phyloP scores from a whole-genome alignment of 1,140 invertebrate genomes.

The Drosophila trapezifrons region DNA sequence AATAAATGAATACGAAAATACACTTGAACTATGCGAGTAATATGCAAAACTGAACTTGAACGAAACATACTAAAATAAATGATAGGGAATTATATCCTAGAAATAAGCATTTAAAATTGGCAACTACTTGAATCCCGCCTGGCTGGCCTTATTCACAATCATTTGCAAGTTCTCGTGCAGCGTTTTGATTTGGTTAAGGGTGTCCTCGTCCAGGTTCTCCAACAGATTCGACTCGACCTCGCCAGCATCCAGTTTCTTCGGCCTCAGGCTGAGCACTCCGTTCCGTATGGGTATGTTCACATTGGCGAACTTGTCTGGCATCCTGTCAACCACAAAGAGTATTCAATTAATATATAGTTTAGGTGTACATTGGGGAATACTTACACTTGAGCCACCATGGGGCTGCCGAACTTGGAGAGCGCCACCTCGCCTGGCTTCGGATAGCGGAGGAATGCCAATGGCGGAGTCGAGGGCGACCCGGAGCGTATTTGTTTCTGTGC shows the following conservation, averaged over 20 bases:
- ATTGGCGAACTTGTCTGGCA: conserved; percentile 85
- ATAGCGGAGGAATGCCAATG: conserved; percentile 85
- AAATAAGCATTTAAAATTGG: background rate
- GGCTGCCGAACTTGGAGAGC: conserved; percentile 87
- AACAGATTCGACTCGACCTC: conserved; percentile 69
- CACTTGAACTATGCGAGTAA: conserved; percentile 17
- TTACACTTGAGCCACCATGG: conserved; percentile 85
- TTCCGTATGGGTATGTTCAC: conserved; percentile 86
- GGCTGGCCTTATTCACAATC: conserved; percentile 70
- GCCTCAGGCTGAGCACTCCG: conserved; percentile 84
- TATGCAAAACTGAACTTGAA: conserved; percentile 32
- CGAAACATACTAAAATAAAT: conserved; percentile 31
- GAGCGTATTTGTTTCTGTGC: conserved; percentile 16
- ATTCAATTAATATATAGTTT: background rate
- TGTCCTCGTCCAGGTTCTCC: conserved; percentile 66
- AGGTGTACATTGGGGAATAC: background rate
- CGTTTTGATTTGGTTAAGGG: conserved; percentile 71
- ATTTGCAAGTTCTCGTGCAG: conserved; percentile 75
- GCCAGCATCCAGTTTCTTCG: conserved; percentile 58
- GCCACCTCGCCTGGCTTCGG: conserved; percentile 87
- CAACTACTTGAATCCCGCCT: conserved; percentile 63
- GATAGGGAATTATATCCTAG: conserved; percentile 37
- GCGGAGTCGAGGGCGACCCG: conserved; percentile 85
- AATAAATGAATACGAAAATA: conserved; percentile 18
- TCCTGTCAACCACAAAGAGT: conserved; percentile 28